These are phyloP conservation scores for Pteropus rufus DNA, from an alignment of 2,797 vertebrate genomes.

Conservation along the genomic window DNA sequence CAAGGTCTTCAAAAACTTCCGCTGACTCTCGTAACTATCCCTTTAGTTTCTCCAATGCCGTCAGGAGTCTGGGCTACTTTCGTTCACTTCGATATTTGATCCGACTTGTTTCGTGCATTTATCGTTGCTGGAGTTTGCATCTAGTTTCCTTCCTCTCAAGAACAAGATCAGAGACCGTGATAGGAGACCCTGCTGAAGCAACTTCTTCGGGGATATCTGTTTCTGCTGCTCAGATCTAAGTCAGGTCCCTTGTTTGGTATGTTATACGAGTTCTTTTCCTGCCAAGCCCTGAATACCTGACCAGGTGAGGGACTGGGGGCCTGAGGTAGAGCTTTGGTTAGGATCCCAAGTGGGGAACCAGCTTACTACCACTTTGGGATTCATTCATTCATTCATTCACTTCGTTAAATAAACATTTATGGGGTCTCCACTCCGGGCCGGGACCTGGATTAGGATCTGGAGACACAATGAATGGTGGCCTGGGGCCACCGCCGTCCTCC, in stretches of 20 bases:
- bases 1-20: not conserved
- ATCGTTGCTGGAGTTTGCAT: not conserved
- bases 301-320: no score
- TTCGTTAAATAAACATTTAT: not conserved
- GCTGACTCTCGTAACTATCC: not conserved
- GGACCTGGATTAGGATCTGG: not conserved
- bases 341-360: not conserved
- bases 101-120: not conserved
- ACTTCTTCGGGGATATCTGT: not conserved
- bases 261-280: not conserved
- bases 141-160: not conserved
- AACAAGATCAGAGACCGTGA: not conserved
- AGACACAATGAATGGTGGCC: not conserved
- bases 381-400: not conserved
- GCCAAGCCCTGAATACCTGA: not conserved
- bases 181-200: no score
- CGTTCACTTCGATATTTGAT: not conserved
- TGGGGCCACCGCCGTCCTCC: fast-evolving
- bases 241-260: not conserved
- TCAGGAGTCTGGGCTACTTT: not conserved
- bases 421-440: not conserved
- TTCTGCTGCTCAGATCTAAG: not conserved
- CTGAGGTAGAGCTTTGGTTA: not conserved
- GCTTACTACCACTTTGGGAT: not conserved
- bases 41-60: not conserved